A percentile compares a stretch with the other conserved stretches of the same genome.
These are phyloP conservation scores for Cavia aperea DNA, from an alignment of 2,113 vertebrate genomes.

Conservation along the genomic window DNA sequence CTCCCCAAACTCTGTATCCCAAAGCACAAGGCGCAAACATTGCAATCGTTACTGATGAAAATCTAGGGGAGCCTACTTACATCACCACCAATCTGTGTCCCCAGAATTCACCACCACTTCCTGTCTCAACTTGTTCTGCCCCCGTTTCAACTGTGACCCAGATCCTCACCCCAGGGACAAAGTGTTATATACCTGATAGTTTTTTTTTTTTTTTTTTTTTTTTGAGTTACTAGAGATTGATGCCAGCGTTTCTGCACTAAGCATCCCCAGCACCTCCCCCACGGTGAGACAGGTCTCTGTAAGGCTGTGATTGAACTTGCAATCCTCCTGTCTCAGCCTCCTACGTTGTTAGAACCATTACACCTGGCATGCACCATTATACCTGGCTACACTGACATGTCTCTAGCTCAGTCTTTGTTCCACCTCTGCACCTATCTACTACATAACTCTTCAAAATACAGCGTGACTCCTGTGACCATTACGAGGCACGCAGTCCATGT, in stretches of 20 bases:
- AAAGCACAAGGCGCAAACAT: not conserved
- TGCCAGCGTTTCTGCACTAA: not conserved
- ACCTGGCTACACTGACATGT: not conserved
- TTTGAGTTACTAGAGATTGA: not conserved
- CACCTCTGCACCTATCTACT: not conserved
- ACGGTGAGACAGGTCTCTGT: not conserved
- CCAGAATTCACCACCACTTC: not conserved
- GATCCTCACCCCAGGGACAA: not conserved
- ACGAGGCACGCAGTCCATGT: not conserved
- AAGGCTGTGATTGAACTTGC: not conserved
- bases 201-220: not conserved
- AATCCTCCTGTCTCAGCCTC: not conserved
- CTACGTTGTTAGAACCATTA: not conserved
- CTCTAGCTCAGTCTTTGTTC: not conserved
- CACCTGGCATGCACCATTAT: not conserved
- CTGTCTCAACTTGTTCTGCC: not conserved
- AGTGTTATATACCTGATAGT: not conserved
- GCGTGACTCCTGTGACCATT: not conserved
- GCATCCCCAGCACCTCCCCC: not conserved
- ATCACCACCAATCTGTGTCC: not conserved
- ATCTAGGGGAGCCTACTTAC: not conserved
- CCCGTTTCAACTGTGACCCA: not conserved
- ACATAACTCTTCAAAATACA: not conserved
- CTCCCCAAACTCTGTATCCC: not conserved
- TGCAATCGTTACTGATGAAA: not conserved